Percentiles rank a stretch among this genome's conserved stretches.
phyloP scores from a whole-genome alignment of 2,888 invertebrate species.

The Lampropteryx suffumata region DNA sequence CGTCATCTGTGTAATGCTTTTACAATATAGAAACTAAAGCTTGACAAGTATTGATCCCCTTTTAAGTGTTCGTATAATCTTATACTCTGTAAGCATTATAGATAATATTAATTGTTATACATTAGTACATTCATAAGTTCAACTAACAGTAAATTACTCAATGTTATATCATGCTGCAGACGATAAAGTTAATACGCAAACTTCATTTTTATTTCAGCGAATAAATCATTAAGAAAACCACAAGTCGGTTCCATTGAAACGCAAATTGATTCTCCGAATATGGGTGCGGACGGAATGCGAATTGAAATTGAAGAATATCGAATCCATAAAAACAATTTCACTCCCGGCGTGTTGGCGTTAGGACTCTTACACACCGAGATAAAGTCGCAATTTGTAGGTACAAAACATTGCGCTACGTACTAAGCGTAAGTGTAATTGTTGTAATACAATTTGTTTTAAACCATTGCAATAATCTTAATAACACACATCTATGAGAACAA shows the following conservation, averaged over 20 bases:
- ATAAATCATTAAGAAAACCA: slow-evolving; percentile 60
- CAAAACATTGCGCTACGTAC: too few species aligned
- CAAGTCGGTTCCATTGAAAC: slow-evolving; percentile 54
- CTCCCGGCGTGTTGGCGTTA: slow-evolving; percentile 66
- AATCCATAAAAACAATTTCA: slow-evolving; percentile 79
- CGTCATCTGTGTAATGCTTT: slow-evolving; percentile 27
- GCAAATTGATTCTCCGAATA: slow-evolving; percentile 71
- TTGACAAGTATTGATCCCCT: not conserved
- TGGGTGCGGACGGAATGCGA: slow-evolving; percentile 63
- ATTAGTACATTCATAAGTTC: too few species aligned
- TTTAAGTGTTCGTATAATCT: too few species aligned
- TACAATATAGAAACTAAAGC: slow-evolving; percentile 18
- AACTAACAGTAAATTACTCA: too few species aligned
- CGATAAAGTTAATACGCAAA: slow-evolving; percentile 2
- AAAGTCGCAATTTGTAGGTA: too few species aligned
- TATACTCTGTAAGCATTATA: too few species aligned
- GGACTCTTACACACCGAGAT: slow-evolving; percentile 39
- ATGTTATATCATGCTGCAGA: too few species aligned
- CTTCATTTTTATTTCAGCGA: slow-evolving; percentile 41
- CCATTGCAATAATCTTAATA: too few species aligned
- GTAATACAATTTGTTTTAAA: too few species aligned
- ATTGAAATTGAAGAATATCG: slow-evolving; percentile 78
- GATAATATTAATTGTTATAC: too few species aligned
- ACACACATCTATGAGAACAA: too few species aligned
- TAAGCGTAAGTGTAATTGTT: too few species aligned